phyloP scores from a whole-genome alignment of 1,140 invertebrate genomes.

The Paramacrobiotus metropolitanus region DNA sequence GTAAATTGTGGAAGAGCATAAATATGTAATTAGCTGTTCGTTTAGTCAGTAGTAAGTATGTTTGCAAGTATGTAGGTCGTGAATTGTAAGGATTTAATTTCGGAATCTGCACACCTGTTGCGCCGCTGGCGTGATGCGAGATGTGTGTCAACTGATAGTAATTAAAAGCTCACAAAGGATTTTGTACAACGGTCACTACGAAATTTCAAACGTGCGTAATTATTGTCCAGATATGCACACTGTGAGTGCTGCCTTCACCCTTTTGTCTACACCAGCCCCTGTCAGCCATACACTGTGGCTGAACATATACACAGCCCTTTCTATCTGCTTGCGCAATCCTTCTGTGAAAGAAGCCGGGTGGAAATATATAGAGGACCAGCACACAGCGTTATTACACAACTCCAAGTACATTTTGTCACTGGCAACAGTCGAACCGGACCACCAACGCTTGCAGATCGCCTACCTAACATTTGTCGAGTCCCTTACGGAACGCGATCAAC shows the following conservation, averaged over 20 bases:
- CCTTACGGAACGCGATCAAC: neutral
- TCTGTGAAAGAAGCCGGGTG: neutral
- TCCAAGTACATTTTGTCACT: neutral
- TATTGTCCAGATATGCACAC: slow-evolving; percentile 2
- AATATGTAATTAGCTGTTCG: too few relatives aligned
- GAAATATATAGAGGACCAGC: neutral
- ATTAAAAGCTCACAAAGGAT: too few relatives aligned
- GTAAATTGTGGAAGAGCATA: too few relatives aligned
- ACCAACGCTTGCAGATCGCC: neutral
- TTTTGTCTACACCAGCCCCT: neutral
- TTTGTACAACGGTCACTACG: too few relatives aligned
- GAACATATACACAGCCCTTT: neutral
- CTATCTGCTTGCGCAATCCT: neutral
- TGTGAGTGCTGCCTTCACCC: neutral
- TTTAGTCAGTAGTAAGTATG: too few relatives aligned
- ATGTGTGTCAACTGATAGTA: too few relatives aligned
- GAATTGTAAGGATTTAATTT: too few relatives aligned
- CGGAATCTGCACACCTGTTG: too few relatives aligned
- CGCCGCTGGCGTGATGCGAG: too few relatives aligned
- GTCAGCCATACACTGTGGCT: neutral
- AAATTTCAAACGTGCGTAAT: too few relatives aligned
- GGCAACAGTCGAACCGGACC: neutral
- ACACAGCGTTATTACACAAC: neutral
- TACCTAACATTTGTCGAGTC: neutral
- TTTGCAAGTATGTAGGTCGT: too few relatives aligned